phyloP scores from a whole-genome alignment of 1,140 invertebrate species.

The Papilio aristodemus region DNA sequence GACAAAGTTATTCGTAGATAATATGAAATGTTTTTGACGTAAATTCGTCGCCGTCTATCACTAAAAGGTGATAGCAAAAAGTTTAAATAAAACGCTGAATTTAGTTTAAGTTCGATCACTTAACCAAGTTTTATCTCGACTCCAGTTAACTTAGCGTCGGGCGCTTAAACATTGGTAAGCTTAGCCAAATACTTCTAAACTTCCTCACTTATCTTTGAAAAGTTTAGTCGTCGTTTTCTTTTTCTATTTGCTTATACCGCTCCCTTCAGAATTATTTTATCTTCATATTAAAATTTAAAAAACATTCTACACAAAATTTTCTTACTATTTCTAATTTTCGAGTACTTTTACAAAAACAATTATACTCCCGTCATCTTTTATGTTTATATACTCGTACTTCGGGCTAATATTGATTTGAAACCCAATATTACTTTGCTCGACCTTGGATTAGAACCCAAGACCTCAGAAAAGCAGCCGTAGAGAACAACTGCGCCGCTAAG shows the following conservation, averaged over 20 bases:
- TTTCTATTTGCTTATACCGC: not conserved
- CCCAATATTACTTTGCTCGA: too few species aligned
- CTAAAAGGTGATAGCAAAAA: not conserved
- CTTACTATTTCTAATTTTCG: too few species aligned
- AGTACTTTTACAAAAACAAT: too few species aligned
- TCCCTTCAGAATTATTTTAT: too few species aligned
- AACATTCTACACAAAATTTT: too few species aligned
- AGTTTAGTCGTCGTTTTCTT: not conserved
- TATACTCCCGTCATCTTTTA: too few species aligned
- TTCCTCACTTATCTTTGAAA: not conserved
- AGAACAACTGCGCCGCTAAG: too few species aligned
- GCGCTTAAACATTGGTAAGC: not conserved
- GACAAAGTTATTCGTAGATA: constrained; percentile 3
- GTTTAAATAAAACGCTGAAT: constrained; percentile 3
- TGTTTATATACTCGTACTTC: too few species aligned
- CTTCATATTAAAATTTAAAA: too few species aligned
- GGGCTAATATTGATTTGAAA: too few species aligned
- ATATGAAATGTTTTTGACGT: not conserved
- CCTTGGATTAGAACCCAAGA: too few species aligned
- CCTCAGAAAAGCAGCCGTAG: too few species aligned
- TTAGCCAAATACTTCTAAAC: not conserved
- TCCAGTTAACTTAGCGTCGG: not conserved
- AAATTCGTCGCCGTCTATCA: not conserved
- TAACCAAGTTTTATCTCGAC: not conserved
- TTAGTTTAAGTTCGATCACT: not conserved